phyloP scores from a whole-genome alignment of 2,888 invertebrate genomes.

The Orchesellides sinensis region DNA sequence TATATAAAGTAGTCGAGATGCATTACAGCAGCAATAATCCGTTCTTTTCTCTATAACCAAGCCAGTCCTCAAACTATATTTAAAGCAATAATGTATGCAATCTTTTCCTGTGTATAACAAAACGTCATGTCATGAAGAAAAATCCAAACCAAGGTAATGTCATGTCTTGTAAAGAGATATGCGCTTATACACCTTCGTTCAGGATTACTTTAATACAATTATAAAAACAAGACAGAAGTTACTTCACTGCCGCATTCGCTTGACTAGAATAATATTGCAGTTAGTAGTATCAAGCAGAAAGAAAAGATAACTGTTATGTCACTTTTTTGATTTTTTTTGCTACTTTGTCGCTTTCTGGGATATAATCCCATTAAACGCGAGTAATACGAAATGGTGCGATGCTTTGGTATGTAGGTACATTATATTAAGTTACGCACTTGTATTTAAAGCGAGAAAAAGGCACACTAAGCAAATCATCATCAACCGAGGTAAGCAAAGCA shows the following conservation, averaged over 20 bases:
- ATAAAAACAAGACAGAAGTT: not conserved
- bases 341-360: conserved; percentile 35
- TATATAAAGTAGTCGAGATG: not conserved
- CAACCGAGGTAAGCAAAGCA: conserved; percentile 33
- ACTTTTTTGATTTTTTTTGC: conserved; percentile 24
- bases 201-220: not conserved
- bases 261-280: conserved; percentile 9
- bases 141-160: conserved; percentile 37
- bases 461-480: too few species aligned
- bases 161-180: not conserved
- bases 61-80: not conserved
- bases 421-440: conserved; percentile 21
- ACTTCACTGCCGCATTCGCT: not conserved
- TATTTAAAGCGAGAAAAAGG: conserved; percentile 33
- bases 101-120: not conserved
- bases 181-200: not conserved
- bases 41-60: too few species aligned
- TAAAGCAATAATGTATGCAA: not conserved
- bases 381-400: conserved; percentile 1
- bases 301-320: conserved; percentile 59
- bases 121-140: conserved; percentile 8
- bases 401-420: not conserved
- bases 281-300: conserved; percentile 29
- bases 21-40: not conserved
- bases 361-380: conserved; percentile 35